Base-by-base conservation (phyloP, 1,140 invertebrate species). In the Drosophila tropicalis region DNA sequence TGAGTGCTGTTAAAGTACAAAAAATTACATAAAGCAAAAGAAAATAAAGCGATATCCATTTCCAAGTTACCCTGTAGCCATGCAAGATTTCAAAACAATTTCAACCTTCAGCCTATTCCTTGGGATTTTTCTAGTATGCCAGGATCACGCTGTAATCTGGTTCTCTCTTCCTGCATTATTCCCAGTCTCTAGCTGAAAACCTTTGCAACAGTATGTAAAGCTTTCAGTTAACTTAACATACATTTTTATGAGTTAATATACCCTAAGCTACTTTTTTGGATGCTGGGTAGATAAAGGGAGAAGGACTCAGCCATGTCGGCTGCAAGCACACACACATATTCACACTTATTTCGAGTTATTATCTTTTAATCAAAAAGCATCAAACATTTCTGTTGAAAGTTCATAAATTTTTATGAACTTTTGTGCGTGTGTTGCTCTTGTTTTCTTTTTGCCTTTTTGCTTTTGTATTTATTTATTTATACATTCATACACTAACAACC, bases 331-430 rank as follows among this genome's bases (percentile, higher is more conserved):
- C 9, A 62, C 22, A 15, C 6, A 7, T n/a, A 55, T 34, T 6
- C 58, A 44, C 34, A 34, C 34, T 56, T 32, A 65, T 65, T 67
- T 66, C 44, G 41, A 69, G 58, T 60, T 79, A 78, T 72, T 83
- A 83, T 73, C 79, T 78, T 78, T 77, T 89, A 80, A 83, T 81
- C 73, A 85, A 72, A 84, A 63, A 47, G 60, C 77, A 79, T 62
- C 76, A 56, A 62, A 69, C 60, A 62, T 40, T 22, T 36, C 60
- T 29, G 62, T 65, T 41, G 56, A 65, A 74, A 80, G 75, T 74
- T 80, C 74, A 74, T 89, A 74, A 80, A 83, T 83, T 89, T 87
- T 68, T 87, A 87, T 87, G 79, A 86, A 86, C 78, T 79, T 81
- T 80, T 76, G 66, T 62, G 6, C 67, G 51, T 17, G 64, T 15